Evolutionary conservation across 2,888 invertebrate genomes (phyloP), one percentile per base, ranked within the genome.

Genomic region (Mellilla xanthometata): DNA sequence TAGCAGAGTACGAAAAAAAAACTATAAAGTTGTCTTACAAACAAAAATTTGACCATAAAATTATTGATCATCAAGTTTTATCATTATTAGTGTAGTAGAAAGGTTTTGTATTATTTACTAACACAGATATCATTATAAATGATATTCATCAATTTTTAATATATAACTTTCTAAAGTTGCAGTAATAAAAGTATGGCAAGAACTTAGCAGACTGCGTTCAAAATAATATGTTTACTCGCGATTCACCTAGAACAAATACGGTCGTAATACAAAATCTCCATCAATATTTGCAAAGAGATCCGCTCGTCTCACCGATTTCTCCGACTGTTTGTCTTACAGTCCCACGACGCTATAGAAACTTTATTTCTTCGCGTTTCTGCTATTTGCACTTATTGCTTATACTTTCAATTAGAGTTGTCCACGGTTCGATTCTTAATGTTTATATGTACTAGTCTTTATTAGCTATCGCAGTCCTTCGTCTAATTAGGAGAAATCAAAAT

Each of bases 271-370:
- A 12, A 13, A 32, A 28, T 32, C 32, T 27, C 19, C 27, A 27
- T 31, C 15, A 33, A 28, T 48, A 30, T 48, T 48, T 48, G 33
- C 39, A 7, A 7, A 34, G 24, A 39, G 39, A 36, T 39, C 22
- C 42, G 31, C 32, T 9, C 34, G 28, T 32, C 32, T 28, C 13
- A 22, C 22, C 27, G 10, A 47, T 47, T 43, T n/a, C 15, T 36
- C 19, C 23, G 29, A 31, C 39, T 58, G 49, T 62, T 56, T 54
- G 36, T 54, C 47, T 54, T 53, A 7, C 12, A 9, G n/a, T 33
- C 48, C 39, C 36, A 32, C 31, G 31, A 23, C 39, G 44, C 46
- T 50, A 52, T 49, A 53, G 23, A 31, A 47, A 51, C 31, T 52
- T 52, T 49, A 39, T 35, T 49, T 36, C 35, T 32, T 34, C 32